phyloP scores from a whole-genome alignment of 2,113 vertebrate species.

The Indicator maculatus region DNA sequence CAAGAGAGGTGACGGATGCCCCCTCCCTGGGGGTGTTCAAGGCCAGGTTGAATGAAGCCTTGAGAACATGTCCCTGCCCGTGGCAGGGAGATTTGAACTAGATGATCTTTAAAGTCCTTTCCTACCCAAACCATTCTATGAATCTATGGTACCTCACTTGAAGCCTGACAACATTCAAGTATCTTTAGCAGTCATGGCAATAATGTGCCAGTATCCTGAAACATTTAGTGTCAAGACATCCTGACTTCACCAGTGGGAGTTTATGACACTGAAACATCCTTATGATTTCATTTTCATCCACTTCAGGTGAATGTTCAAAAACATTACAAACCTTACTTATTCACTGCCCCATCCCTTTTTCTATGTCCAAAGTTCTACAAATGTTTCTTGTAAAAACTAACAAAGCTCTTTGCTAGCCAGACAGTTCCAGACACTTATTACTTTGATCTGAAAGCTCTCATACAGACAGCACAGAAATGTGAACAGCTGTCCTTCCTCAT shows the following conservation, averaged over 20 bases:
- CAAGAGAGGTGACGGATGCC: too few relatives aligned
- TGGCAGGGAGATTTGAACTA: too few relatives aligned
- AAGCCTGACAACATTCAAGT: not conserved
- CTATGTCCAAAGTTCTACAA: not conserved
- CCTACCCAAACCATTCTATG: too few relatives aligned
- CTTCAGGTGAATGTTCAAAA: not conserved
- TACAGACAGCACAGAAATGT: not conserved
- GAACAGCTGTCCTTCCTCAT: constrained; percentile 10
- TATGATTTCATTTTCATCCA: not conserved
- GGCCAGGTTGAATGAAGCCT: too few relatives aligned
- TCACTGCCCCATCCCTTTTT: not conserved
- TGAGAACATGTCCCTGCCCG: too few relatives aligned
- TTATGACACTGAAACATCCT: not conserved
- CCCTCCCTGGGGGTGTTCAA: too few relatives aligned
- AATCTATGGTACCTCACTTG: not conserved
- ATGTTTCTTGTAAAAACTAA: constrained; percentile 18
- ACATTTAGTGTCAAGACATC: constrained; percentile 14
- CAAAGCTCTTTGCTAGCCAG: not conserved
- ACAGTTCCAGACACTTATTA: not conserved
- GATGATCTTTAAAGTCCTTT: too few relatives aligned
- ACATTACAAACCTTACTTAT: not conserved
- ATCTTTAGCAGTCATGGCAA: not conserved
- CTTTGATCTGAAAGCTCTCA: constrained; percentile 14
- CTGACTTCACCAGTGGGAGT: not conserved
- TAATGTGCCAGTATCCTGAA: not conserved